Evolutionary conservation across 2,113 vertebrate genomes (phyloP).

Genomic region (Cardinalis cardinalis): DNA sequence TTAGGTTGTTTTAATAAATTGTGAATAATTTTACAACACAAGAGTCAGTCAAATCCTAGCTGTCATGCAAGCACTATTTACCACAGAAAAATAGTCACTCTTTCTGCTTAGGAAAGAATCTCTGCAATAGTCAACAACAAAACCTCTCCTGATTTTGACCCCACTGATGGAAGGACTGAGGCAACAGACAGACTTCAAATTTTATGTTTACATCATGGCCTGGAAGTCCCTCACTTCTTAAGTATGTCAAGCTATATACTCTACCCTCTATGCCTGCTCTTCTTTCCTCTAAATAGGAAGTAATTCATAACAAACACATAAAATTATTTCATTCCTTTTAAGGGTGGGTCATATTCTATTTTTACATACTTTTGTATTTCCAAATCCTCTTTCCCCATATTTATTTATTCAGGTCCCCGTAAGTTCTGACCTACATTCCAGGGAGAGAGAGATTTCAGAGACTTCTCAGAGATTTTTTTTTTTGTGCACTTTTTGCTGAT

Average conservation of each 20-base stretch:
- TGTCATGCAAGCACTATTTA: neutral
- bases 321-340: neutral
- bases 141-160: neutral
- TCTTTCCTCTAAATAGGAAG: neutral
- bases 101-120: rapidly evolving
- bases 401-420: neutral
- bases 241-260: neutral
- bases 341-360: neutral
- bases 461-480: neutral
- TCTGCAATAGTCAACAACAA: neutral
- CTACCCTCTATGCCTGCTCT: neutral
- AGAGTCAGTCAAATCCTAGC: neutral
- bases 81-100: neutral
- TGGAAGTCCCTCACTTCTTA: neutral
- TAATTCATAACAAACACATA: neutral
- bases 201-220: neutral
- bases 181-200: neutral
- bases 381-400: neutral
- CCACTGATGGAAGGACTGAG: neutral
- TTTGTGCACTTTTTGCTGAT: neutral
- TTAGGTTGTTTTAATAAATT: neutral
- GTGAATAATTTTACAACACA: neutral
- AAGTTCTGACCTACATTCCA: neutral
- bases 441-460: neutral
- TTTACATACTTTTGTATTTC: neutral